These are phyloP conservation scores for Mesoligia furuncula DNA, from an alignment of 2,888 invertebrate species.

Conservation along the genomic window DNA sequence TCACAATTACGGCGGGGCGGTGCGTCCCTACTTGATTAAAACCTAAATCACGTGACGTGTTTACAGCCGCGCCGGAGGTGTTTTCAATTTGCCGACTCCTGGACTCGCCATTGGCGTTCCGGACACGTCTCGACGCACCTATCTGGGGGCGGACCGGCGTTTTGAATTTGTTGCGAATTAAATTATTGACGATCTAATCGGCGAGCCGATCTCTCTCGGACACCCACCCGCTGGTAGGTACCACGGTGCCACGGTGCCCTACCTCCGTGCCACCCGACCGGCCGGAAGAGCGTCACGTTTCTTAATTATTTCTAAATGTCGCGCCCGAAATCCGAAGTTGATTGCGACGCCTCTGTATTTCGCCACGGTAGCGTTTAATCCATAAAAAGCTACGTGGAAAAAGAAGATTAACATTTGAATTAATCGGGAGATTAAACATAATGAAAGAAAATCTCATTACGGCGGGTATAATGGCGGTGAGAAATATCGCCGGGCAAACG, in stretches of 20 bases:
- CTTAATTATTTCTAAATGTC: conserved; percentile 87
- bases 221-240: conserved; percentile 51
- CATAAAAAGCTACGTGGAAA: conserved; percentile 86
- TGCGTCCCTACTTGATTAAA: conserved; percentile 90
- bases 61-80: conserved; percentile 90
- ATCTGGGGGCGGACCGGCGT: conserved; percentile 86
- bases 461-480: conserved; percentile 88
- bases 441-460: conserved; percentile 91
- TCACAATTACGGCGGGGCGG: conserved; percentile 89
- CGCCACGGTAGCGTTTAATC: conserved; percentile 81
- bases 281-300: conserved; percentile 81
- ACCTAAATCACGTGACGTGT: conserved; percentile 91
- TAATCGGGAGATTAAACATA: conserved; percentile 91
- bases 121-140: conserved; percentile 88
- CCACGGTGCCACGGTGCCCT: conserved; percentile 63
- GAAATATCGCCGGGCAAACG: conserved; percentile 85
- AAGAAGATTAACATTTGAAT: conserved; percentile 90
- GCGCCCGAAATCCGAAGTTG: conserved; percentile 79
- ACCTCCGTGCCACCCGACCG: conserved; percentile 62
- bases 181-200: conserved; percentile 90
- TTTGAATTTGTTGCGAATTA: conserved; percentile 90
- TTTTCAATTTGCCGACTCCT: conserved; percentile 90
- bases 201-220: conserved; percentile 76
- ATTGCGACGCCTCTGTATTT: conserved; percentile 79
- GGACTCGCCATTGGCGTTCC: conserved; percentile 88